A percentile compares a stretch with the other conserved stretches of the same genome.
These are phyloP conservation scores for Adrianichthys oophorus DNA, from an alignment of 2,797 vertebrate genomes.

Conservation along the genomic window DNA sequence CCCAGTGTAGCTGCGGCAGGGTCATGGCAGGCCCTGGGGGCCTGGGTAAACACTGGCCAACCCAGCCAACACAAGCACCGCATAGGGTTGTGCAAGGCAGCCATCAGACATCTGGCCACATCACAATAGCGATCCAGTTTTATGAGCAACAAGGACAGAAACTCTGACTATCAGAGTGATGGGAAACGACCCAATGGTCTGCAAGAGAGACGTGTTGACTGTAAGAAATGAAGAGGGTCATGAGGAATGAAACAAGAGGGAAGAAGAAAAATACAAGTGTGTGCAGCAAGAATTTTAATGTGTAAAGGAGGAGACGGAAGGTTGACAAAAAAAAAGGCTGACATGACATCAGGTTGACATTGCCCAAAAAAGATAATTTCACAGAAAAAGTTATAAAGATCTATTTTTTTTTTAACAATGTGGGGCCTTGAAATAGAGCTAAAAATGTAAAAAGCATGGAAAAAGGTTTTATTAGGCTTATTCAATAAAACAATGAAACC, in stretches of 20 bases:
- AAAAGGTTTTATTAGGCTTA: no score
- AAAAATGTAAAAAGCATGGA: no score
- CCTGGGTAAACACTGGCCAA: conserved; percentile 57
- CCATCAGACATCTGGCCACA: conserved; percentile 66
- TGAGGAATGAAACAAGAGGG: conserved; percentile 20
- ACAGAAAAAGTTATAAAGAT: no score
- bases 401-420: no score
- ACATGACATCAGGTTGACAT: conserved; percentile 30
- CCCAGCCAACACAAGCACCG: conserved; percentile 59
- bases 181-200: conserved; percentile 36
- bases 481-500: no score
- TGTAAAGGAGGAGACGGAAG: conserved; percentile 19
- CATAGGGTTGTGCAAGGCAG: conserved; percentile 57
- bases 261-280: conserved; percentile 5
- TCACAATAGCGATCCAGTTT: conserved; percentile 59
- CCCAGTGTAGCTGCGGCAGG: conserved; percentile 35
- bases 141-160: conserved; percentile 66
- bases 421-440: no score
- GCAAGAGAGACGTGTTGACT: conserved; percentile 54
- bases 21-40: conserved; percentile 43
- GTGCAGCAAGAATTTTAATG: conserved; percentile 14
- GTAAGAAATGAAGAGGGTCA: conserved; percentile 22
- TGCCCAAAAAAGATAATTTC: conserved; percentile 51
- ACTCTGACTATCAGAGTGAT: conserved; percentile 61
- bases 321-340: conserved; percentile 29